These are phyloP conservation scores for Eucidaris tribuloides DNA, from an alignment of 35 echinoderm and acorn worm species.

Conservation along the genomic window DNA sequence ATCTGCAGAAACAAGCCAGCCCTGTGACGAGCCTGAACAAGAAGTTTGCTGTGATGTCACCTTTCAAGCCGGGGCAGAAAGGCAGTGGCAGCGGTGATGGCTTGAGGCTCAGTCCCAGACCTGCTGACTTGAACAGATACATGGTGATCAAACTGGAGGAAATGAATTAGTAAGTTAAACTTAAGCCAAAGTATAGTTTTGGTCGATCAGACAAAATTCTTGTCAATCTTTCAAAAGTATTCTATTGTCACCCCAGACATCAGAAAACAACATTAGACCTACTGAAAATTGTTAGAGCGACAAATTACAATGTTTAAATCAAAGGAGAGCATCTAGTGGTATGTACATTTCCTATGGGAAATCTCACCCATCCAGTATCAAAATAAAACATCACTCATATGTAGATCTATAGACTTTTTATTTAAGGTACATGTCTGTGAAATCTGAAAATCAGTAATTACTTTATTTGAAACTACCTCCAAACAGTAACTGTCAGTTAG, in stretches of 20 bases:
- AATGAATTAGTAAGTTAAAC: background rate
- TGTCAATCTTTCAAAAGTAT: background rate
- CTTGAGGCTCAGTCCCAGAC: background rate
- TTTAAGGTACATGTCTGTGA: no score
- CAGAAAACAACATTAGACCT: background rate
- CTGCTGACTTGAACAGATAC: slow-evolving; percentile 45
- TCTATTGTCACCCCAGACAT: background rate
- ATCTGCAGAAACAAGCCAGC: background rate
- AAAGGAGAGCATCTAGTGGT: background rate
- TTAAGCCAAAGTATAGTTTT: no score
- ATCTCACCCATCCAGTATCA: no score
- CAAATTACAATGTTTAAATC: background rate
- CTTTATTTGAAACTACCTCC: no score
- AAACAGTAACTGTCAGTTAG: no score
- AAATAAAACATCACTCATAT: no score
- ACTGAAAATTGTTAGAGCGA: background rate
- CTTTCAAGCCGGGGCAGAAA: slow-evolving; percentile 34
- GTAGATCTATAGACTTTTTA: no score
- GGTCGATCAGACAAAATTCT: no score
- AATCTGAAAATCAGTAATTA: no score
- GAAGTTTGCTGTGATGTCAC: slow-evolving; percentile 25
- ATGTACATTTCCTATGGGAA: background rate
- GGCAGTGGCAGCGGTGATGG: background rate
- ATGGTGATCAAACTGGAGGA: slow-evolving; percentile 21
- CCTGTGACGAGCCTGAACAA: slow-evolving; percentile 9